Evolutionary conservation across 92 coral and sea anemone genomes (phyloP).

Genomic region (Actinernus sp.): DNA sequence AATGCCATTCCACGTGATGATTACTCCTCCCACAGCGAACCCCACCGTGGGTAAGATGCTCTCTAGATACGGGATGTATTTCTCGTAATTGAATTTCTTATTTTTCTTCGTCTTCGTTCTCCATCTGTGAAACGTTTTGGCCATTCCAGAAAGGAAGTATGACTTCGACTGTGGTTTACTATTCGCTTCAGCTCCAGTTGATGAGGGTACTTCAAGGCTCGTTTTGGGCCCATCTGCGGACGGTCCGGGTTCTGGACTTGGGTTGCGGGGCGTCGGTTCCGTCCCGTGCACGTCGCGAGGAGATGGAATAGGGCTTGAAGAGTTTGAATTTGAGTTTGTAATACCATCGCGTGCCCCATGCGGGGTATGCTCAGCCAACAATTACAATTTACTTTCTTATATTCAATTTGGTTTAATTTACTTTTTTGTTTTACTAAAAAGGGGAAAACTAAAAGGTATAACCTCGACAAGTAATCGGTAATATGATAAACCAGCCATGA

Average conservation of each 20-base stretch:
- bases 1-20: slow-evolving; percentile 92
- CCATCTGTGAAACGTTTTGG: slow-evolving; percentile 91
- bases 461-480: too few species aligned
- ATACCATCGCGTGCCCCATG: too few species aligned
- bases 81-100: slow-evolving; percentile 87
- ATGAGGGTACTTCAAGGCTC: slow-evolving; percentile 19
- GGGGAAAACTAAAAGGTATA: too few species aligned
- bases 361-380: too few species aligned
- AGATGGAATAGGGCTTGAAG: too few species aligned
- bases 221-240: background rate
- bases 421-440: too few species aligned
- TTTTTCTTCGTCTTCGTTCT: slow-evolving; percentile 88
- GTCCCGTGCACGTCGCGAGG: too few species aligned
- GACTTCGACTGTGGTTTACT: slow-evolving; percentile 4
- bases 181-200: background rate
- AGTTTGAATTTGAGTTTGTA: too few species aligned
- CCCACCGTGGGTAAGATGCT: slow-evolving; percentile 91
- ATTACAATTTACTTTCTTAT: too few species aligned
- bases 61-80: slow-evolving; percentile 86
- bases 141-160: slow-evolving; percentile 80
- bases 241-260: background rate
- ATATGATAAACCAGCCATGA: too few species aligned
- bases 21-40: slow-evolving; percentile 91
- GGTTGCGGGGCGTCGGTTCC: background rate
- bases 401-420: too few species aligned